These are phyloP conservation scores for Struthio camelus DNA, from an alignment of 2,113 vertebrate species.

Conservation along the genomic window DNA sequence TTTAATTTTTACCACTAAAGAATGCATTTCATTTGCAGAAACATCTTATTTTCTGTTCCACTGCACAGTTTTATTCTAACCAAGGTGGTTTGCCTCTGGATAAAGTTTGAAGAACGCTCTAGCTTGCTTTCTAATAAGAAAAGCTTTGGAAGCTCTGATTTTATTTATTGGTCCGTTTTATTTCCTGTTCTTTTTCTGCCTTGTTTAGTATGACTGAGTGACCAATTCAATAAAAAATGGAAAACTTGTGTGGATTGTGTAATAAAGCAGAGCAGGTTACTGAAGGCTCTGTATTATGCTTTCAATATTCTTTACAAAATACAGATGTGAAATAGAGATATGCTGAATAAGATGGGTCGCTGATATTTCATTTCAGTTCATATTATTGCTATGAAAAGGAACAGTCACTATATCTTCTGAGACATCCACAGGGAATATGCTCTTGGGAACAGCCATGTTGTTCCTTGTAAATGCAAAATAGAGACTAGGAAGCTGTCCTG, in stretches of 20 bases:
- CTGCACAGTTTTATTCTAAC: slow-evolving; percentile 79
- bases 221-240: slow-evolving; percentile 74
- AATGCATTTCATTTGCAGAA: slow-evolving; percentile 76
- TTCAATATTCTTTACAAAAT: slow-evolving; percentile 73
- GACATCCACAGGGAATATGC: not conserved
- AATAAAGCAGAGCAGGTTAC: slow-evolving; percentile 69
- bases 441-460: not conserved
- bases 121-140: slow-evolving; percentile 67
- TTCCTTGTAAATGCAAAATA: not conserved
- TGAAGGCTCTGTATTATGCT: slow-evolving; percentile 32
- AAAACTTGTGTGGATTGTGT: slow-evolving; percentile 63
- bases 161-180: slow-evolving; percentile 73
- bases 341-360: slow-evolving; percentile 49
- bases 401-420: slow-evolving; percentile 13
- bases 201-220: slow-evolving; percentile 77
- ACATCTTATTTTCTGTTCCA: slow-evolving; percentile 83
- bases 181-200: slow-evolving; percentile 76
- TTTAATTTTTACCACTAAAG: slow-evolving; percentile 72
- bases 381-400: slow-evolving; percentile 67
- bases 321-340: slow-evolving; percentile 69
- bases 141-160: slow-evolving; percentile 51
- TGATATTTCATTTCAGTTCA: slow-evolving; percentile 64
- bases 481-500: not conserved
- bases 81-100: slow-evolving; percentile 66
- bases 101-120: slow-evolving; percentile 71